Evolutionary conservation across 1,140 invertebrate species (phyloP).

Genomic region (Hyles vespertilio): DNA sequence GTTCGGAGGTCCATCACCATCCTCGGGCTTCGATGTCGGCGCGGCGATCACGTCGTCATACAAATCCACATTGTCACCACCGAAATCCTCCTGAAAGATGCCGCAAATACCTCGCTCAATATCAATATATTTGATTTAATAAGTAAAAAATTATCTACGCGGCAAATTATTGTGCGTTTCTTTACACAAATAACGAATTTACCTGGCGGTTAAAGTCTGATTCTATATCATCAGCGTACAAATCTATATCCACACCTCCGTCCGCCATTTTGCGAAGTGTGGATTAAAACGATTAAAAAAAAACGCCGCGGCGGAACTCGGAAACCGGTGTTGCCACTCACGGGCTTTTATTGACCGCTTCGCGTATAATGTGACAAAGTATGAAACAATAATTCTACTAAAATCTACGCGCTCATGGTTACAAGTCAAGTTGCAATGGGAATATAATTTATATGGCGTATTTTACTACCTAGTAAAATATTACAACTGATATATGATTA

Average conservation of each 20-base stretch:
- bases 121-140: too few species aligned
- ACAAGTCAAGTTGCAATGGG: too few species aligned
- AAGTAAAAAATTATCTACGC: too few species aligned
- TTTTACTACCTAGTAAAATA: too few species aligned
- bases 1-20: constrained; percentile 73
- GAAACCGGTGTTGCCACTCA: constrained; percentile 1
- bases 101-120: constrained; percentile 13
- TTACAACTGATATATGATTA: too few species aligned
- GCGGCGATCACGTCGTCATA: constrained; percentile 97
- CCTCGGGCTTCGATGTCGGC: constrained; percentile 77
- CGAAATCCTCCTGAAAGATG: constrained; percentile 85
- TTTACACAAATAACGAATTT: constrained; percentile 17
- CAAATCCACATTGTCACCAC: constrained; percentile 92
- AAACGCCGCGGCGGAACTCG: background rate
- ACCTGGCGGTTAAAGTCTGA: constrained; percentile 88
- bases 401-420: too few species aligned
- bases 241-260: constrained; percentile 95
- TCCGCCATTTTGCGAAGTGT: constrained; percentile 88
- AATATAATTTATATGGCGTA: too few species aligned
- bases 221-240: constrained; percentile 97
- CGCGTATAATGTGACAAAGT: background rate
- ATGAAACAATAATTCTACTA: background rate
- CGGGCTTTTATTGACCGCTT: too few species aligned
- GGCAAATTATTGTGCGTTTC: too few species aligned
- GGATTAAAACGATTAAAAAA: background rate